Conservation (phyloP, 2,797 vertebrate species). For the Schizopygopsis pylzovi region DNA sequence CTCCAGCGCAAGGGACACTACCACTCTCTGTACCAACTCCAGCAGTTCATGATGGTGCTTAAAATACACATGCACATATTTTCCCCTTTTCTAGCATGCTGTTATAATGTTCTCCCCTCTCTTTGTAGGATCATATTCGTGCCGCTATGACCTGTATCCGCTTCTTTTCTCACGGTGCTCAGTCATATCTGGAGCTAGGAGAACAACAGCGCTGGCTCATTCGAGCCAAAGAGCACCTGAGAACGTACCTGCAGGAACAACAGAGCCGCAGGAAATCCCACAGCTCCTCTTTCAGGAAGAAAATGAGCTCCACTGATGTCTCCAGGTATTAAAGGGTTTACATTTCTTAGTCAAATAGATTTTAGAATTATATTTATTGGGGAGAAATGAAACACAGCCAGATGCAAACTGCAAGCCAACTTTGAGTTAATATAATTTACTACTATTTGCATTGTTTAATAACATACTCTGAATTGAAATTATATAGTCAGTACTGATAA, state of each 20-base stretch:
- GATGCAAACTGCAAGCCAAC: neutral
- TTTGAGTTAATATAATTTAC: neutral
- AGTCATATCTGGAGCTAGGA: slow-evolving; percentile 89
- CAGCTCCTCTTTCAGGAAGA: slow-evolving; percentile 88
- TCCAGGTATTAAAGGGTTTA: slow-evolving; percentile 81
- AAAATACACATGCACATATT: neutral
- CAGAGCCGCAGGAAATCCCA: slow-evolving; percentile 82
- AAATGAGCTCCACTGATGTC: slow-evolving; percentile 91
- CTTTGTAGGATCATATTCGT: slow-evolving; percentile 89
- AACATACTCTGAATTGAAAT: neutral
- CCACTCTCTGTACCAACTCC: slow-evolving; percentile 93
- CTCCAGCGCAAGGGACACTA: slow-evolving; percentile 89
- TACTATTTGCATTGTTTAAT: neutral
- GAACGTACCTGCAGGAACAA: slow-evolving; percentile 93
- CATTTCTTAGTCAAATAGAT: neutral
- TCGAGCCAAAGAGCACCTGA: slow-evolving; percentile 94
- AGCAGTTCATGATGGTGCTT: slow-evolving; percentile 96
- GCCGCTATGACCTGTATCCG: slow-evolving; percentile 97
- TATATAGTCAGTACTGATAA: neutral
- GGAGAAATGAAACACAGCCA: neutral
- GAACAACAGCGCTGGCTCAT: slow-evolving; percentile 91
- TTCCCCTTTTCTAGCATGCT: neutral
- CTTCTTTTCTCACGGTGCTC: slow-evolving; percentile 91
- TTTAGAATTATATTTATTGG: neutral
- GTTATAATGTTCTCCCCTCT: neutral